Evolutionary conservation across 2,797 vertebrate genomes (phyloP).

Genomic region (Halcyon leucocephala): DNA sequence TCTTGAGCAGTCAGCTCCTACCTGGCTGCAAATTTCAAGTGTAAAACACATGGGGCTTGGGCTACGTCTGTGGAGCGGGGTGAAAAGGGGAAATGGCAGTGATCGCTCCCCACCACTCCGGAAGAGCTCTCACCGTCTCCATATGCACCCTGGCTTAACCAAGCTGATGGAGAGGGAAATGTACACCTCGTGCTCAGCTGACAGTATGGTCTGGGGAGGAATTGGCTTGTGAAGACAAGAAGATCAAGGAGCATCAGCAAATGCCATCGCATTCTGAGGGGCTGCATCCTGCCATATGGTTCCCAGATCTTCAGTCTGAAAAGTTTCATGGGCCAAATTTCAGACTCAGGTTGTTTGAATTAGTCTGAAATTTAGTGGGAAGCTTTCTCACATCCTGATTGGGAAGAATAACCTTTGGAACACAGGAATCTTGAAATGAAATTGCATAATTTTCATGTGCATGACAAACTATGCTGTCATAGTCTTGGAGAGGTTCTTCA

Average conservation of each 20-base stretch:
- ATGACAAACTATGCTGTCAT: constrained; percentile 32
- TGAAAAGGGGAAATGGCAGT: neutral
- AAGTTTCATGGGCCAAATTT: constrained; percentile 30
- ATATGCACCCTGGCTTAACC: neutral
- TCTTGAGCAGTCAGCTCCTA: neutral
- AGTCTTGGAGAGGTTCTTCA: neutral
- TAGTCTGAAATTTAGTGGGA: constrained; percentile 55
- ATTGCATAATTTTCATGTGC: neutral
- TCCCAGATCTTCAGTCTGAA: constrained; percentile 43
- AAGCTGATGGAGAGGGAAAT: constrained; percentile 23
- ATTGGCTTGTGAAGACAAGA: constrained; percentile 42
- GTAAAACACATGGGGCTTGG: neutral
- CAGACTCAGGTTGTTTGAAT: constrained; percentile 50
- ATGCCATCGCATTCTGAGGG: constrained; percentile 28
- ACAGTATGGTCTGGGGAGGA: constrained; percentile 11
- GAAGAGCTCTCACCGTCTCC: constrained; percentile 3
- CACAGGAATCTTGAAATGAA: constrained; percentile 4
- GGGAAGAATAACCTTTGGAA: constrained; percentile 8
- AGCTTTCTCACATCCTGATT: constrained; percentile 61
- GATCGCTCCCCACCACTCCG: neutral
- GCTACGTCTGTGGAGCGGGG: neutral
- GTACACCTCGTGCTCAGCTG: neutral
- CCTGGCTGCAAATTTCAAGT: neutral
- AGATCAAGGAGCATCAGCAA: constrained; percentile 52
- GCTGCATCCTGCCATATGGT: constrained; percentile 74